phyloP scores from a whole-genome alignment of 2,888 invertebrate genomes.

The Hemistola chrysoprasaria region DNA sequence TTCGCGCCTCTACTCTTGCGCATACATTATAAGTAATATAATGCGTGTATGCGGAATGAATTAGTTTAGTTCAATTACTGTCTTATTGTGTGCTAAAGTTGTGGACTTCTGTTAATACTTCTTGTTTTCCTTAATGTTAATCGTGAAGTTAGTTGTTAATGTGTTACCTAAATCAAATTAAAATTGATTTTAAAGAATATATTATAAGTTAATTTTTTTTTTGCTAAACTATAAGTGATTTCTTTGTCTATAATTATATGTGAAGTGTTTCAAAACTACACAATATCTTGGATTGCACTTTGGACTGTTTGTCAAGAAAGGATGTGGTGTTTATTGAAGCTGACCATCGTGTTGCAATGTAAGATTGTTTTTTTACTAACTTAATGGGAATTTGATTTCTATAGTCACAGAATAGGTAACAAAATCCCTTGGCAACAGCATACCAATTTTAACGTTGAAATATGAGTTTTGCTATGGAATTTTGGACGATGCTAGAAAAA shows the following conservation, averaged over 20 bases:
- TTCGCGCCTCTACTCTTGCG: too few relatives aligned
- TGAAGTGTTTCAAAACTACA: conserved; percentile 16
- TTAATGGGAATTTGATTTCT: conserved; percentile 5
- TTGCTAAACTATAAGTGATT: neutral
- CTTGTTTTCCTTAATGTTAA: too few relatives aligned
- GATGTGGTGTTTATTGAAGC: conserved; percentile 61
- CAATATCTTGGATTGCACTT: conserved; percentile 25
- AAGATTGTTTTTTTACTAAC: conserved; percentile 32
- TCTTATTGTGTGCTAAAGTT: too few relatives aligned
- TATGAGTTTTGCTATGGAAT: conserved; percentile 14
- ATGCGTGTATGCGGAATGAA: too few relatives aligned
- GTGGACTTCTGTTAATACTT: too few relatives aligned
- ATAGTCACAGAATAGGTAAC: neutral
- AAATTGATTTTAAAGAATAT: too few relatives aligned
- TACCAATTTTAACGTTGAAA: conserved; percentile 11
- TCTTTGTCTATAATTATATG: neutral
- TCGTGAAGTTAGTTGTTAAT: too few relatives aligned
- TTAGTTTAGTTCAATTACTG: too few relatives aligned
- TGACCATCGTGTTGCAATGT: conserved; percentile 64
- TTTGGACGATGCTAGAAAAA: conserved; percentile 7
- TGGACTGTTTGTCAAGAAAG: conserved; percentile 26
- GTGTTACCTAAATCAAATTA: too few relatives aligned
- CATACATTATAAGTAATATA: too few relatives aligned
- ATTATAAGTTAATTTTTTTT: too few relatives aligned
- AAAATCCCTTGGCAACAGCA: conserved; percentile 1